Base-by-base conservation (phyloP, 2,888 invertebrate genomes). In the Apocheima hispidaria region DNA sequence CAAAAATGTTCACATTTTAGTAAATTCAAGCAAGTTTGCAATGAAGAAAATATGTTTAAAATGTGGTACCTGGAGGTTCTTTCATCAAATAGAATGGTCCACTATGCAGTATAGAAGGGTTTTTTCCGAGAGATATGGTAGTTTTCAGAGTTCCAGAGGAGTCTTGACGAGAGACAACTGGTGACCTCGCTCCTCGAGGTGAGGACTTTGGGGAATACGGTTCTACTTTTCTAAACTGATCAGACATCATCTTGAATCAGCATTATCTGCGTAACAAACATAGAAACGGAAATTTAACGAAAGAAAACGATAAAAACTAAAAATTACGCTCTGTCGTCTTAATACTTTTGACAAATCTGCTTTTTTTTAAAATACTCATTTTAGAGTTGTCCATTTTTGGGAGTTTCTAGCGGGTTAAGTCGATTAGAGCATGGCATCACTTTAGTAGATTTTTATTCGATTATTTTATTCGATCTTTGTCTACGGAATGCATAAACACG, bases 21-120 rank as follows among this genome's bases (percentile, higher is more conserved):
- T 48, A 16, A 38, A 43, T 21, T 40, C 9, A 26, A 10, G n/a
- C 21, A 49, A 16, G 0, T 9, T 40, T 20, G 10, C 2, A 16
- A 14, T 35, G 12, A 23, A 40, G 36, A 52, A 30, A 16, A 41
- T 20, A 3, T 12, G 12, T 46, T 3, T 46, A 30, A 3, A 16
- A 28, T 10, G n/a, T 12, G 18, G 81, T 93, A 97, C 97, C 96
- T 93, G 98, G 98, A 82, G 97, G 97, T 92, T 98, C 98, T 94
- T 98, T 98, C 96, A 99, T 97, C 87, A 99, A 96, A 94, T 99
- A 99, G 93, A 99, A 99, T 78, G 99, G 99, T 81, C 99, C 99
- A 93, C 98, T 98, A 88, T 98, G 98, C 90, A 99, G 98, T 78
- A 99, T 98, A 61, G 98, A 97, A 60, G 99, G 99, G 86, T 98